Percentiles rank a stretch among this genome's conserved stretches.
Evolutionary conservation across 2,113 vertebrate genomes (phyloP).

Genomic region (Rallus limicola): DNA sequence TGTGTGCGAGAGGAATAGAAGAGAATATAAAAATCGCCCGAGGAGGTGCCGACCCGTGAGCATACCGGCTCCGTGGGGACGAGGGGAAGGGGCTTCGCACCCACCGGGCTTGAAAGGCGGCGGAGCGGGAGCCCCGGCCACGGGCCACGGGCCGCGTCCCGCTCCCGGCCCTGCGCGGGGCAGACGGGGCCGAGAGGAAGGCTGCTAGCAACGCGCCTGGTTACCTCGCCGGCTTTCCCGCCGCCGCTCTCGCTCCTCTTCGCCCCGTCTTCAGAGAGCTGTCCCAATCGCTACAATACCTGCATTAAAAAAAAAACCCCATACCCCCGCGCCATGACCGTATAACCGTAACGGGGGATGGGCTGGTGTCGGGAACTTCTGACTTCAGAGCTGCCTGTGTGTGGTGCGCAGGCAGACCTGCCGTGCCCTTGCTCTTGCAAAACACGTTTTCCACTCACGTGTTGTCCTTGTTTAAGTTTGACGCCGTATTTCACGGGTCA

Average conservation of each 20-base stretch:
- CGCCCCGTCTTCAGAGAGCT: not conserved
- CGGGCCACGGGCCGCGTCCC: no score
- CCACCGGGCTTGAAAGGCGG: not conserved
- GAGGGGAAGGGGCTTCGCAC: not conserved
- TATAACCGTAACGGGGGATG: rapidly evolving
- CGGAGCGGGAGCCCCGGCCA: not conserved
- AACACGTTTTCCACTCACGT: not conserved
- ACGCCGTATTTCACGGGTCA: not conserved
- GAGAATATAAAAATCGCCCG: not conserved
- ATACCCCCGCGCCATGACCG: rapidly evolving
- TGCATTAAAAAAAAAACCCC: no score
- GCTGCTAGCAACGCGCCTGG: rapidly evolving
- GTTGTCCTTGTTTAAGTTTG: not conserved
- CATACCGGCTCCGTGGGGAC: not conserved
- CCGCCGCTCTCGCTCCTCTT: not conserved
- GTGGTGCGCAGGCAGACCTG: not conserved
- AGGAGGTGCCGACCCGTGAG: not conserved
- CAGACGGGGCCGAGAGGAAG: rapidly evolving
- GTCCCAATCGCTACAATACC: rapidly evolving
- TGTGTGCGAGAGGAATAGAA: no score
- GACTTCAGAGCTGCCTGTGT: rapidly evolving
- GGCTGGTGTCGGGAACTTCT: not conserved
- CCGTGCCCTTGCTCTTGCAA: not conserved
- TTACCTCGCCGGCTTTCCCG: rapidly evolving
- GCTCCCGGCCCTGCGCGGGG: no score